Conservation (phyloP, 2,888 invertebrate genomes). For the Keiferia lycopersicella region DNA sequence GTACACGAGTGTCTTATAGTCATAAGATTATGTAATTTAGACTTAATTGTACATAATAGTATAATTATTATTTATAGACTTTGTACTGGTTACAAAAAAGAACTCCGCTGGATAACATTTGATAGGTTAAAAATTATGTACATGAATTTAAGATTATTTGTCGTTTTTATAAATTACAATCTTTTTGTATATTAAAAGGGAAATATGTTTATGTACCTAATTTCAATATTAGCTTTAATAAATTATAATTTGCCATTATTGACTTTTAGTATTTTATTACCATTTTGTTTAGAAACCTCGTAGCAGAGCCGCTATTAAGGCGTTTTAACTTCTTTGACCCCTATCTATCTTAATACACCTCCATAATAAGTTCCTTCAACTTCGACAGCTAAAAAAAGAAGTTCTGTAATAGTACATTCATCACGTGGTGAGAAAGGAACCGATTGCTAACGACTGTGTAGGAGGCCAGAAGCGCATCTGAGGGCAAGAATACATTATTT, state of each 20-base stretch:
- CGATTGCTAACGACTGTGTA: too few species aligned
- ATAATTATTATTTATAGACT: slow-evolving; percentile 36
- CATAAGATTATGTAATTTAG: neutral
- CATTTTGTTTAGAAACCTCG: too few species aligned
- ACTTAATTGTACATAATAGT: slow-evolving; percentile 23
- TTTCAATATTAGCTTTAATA: neutral
- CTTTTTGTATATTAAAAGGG: neutral
- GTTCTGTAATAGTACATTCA: too few species aligned
- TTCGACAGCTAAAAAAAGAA: too few species aligned
- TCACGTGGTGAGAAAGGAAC: too few species aligned
- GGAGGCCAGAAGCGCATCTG: too few species aligned
- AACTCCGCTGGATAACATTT: slow-evolving; percentile 14
- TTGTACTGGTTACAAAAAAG: slow-evolving; percentile 50
- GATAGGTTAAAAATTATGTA: neutral
- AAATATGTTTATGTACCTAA: neutral
- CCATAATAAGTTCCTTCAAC: too few species aligned
- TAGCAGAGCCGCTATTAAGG: too few species aligned
- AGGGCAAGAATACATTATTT: too few species aligned
- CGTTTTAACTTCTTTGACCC: too few species aligned
- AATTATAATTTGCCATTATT: neutral
- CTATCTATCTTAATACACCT: too few species aligned
- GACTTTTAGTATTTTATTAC: neutral
- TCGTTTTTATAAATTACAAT: neutral
- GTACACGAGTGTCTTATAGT: slow-evolving; percentile 34
- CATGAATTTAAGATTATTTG: slow-evolving; percentile 1